Evolutionary conservation across 2,888 invertebrate species (phyloP).

Genomic region (Slavum lentiscoides): DNA sequence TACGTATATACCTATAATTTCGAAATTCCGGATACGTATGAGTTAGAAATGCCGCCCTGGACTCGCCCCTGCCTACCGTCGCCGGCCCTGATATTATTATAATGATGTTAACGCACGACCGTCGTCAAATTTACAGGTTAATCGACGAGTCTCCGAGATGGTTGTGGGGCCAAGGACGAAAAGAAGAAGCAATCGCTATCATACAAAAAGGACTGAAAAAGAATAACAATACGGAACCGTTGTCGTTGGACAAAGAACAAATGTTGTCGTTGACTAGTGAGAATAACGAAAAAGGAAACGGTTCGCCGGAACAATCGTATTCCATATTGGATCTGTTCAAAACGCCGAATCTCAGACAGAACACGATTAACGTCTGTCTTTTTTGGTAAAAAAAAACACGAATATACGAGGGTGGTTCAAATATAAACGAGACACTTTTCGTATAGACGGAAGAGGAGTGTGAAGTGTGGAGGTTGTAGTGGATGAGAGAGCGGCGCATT

Average conservation of each 20-base stretch:
- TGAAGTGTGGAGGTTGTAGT: too few relatives aligned
- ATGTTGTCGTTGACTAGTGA: constrained; percentile 61
- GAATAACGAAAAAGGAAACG: constrained; percentile 40
- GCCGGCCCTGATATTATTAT: too few relatives aligned
- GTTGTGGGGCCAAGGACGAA: constrained; percentile 81
- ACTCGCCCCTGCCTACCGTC: too few relatives aligned
- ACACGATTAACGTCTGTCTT: constrained; percentile 78
- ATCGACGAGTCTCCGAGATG: constrained; percentile 88
- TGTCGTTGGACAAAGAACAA: constrained; percentile 58
- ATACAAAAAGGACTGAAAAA: constrained; percentile 75
- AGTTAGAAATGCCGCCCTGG: too few relatives aligned
- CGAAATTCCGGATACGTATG: too few relatives aligned
- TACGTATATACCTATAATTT: too few relatives aligned
- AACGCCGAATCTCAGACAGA: constrained; percentile 76
- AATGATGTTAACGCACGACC: too few relatives aligned
- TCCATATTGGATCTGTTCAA: constrained; percentile 73
- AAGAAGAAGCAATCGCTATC: constrained; percentile 74
- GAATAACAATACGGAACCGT: constrained; percentile 61
- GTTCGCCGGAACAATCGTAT: constrained; percentile 60
- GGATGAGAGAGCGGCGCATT: too few relatives aligned
- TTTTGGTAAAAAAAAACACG: constrained; percentile 65
- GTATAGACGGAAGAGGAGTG: too few relatives aligned
- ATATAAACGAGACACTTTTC: neutral
- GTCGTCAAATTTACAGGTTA: constrained; percentile 63
- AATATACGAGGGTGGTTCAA: too few relatives aligned